Base-by-base conservation (phyloP, 1,140 invertebrate genomes). In the Chelonus insularis region DNA sequence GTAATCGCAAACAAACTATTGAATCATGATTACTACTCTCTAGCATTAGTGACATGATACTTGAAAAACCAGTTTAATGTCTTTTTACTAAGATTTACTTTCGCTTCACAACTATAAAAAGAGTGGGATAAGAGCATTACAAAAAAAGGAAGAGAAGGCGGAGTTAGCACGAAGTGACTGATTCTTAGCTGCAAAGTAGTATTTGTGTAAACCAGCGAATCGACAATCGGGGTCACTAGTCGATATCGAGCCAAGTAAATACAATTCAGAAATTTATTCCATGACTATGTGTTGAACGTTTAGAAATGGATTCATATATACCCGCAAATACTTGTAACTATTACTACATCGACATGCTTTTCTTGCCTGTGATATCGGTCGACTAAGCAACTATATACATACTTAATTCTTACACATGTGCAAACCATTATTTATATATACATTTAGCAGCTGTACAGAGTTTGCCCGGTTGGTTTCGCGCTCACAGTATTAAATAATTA, bases 1-100 rank as follows among this genome's bases (percentile, higher is more conserved):
- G 43, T 54, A n/a, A 14, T 39, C 12, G 12, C 36, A 11, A 2
- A 11, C 36, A 39, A 11, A 14, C 8, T 4, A 39, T 8, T 32
- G 16, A 36, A 54, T 36, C 51, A 54, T 29, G 51, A 16, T 54
- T 54, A 67, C n/a, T n/a, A n/a, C 70, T 72, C 67, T 68, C 73
- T 72, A 72, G 64, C 72, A 71, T 75, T 72, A 76, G 71, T 60
- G 41, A 64, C 67, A 67, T 68, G 69, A 72, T 76, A 77, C 71
- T 65, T 68, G 76, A 74, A 75, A 78, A 78, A 79, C 77, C 77
- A 78, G 77, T 79, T 78, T 43, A 14, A 16, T 43, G n/a, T 39
- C 36, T 39, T 39, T 39, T 39, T 71, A 72, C 75, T 71, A 68
- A 69, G 70, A 69, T 72, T 78, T 73, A 77, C 76, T 78, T 78